A percentile compares a stretch with the other conserved stretches of the same genome.
phyloP scores from a whole-genome alignment of 1,140 invertebrate species.

The Muscidifurax raptorellus region DNA sequence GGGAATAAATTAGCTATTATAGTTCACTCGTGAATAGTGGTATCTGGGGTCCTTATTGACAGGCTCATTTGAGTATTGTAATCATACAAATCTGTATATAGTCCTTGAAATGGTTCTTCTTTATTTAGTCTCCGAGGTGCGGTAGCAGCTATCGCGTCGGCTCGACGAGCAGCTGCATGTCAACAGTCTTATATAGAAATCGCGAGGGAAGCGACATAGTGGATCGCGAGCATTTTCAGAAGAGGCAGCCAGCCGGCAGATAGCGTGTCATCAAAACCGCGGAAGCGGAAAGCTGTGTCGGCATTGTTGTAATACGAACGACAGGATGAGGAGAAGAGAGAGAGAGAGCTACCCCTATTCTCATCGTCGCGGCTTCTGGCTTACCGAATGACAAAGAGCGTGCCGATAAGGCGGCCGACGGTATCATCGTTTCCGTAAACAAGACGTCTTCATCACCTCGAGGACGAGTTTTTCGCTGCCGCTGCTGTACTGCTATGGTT shows the following conservation, averaged over 20 bases:
- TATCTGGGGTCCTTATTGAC: no score
- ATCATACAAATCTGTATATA: no score
- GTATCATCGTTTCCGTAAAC: constrained; percentile 44
- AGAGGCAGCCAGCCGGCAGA: not conserved
- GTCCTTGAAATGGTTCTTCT: no score
- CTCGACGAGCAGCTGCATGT: not conserved
- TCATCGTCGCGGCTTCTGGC: not conserved
- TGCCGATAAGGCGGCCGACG: constrained; percentile 29
- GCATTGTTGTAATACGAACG: constrained; percentile 32
- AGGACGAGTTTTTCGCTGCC: not conserved
- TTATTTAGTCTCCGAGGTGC: no score
- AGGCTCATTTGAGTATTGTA: no score
- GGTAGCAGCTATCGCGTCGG: constrained; percentile 17
- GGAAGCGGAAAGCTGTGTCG: constrained; percentile 38
- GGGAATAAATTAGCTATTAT: no score
- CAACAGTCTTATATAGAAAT: not conserved
- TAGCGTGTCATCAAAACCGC: constrained; percentile 36
- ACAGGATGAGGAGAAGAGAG: not conserved
- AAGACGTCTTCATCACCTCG: constrained; percentile 17
- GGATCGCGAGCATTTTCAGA: not conserved
- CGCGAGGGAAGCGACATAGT: not conserved
- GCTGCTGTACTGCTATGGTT: not conserved
- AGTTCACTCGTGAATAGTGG: no score
- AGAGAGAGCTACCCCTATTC: constrained; percentile 6
- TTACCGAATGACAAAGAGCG: constrained; percentile 48